Base-by-base conservation (phyloP, 2,888 invertebrate species). In the Rhingia campestris region DNA sequence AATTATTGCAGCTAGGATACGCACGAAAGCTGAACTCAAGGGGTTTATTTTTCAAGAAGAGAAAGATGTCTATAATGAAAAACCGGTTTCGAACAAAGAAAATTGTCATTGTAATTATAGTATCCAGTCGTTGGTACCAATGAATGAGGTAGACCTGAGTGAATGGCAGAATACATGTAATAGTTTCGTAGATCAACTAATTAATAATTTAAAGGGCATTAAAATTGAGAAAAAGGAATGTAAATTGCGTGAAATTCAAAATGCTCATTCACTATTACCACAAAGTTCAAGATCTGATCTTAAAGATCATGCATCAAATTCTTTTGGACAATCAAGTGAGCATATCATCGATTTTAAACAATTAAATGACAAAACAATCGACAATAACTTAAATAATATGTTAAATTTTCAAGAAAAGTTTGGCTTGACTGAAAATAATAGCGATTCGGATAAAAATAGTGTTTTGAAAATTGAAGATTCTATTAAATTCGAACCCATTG, bases 1-100 rank as follows among this genome's bases (percentile, higher is more conserved):
- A n/a, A 92, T 93, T 74, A 89, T 94, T 67, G 93, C 94, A 4
- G 94, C 96, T 9, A 93, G 96, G 88, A 97, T 97, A 88, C 93
- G 97, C 86, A 97, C 97, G 4, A 97, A 97, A 92, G 97, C 96
- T 2, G 97, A 97, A 91, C 92, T 97, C 47, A 97, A 97, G 91
- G 93, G 93, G 61, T 91, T 92, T 87, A 90, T 88, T 53, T 89
- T 89, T 76, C 87, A 84, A 2, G 74, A 87, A 12, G 77, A 86
- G 59, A 85, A 86, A 9, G 86, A 86, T 49, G 61, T 69, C 45
- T 86, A 75, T 75, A 32, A 74, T 54, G 12, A 77, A 64, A 56
- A 10, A 47, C 64, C 49, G 39, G 14, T 49, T 30, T 70, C 61
- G 5, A 59, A 73, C 14, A 54, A 86, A n/a, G 84, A 86, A 30